Base-by-base conservation (phyloP, 2,797 vertebrate genomes). In the Onychomys leucogaster region DNA sequence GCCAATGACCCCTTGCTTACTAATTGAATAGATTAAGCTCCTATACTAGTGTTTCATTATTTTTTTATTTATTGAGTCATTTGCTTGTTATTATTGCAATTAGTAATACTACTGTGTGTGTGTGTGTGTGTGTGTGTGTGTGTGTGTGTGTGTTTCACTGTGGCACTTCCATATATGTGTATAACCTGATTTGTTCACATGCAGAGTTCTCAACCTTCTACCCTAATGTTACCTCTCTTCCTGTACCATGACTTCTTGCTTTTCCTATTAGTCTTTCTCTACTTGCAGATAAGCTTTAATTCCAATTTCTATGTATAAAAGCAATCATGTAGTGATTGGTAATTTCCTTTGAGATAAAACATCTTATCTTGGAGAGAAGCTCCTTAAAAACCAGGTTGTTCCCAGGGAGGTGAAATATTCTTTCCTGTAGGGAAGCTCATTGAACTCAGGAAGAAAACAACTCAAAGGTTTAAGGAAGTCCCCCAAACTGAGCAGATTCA, bases 11-110 rank as follows among this genome's bases (percentile, higher is more conserved):
- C 29, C 43, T 94, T 90, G n/a, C 61, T 93, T 25, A 82, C 21
- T 41, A 63, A 90, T 17, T 73, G 16, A 93, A 41, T 85, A 94
- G 92, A 82, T 63, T 75, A 95, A 94, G 49, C 21, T 85, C 23
- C 69, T 55, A 21, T 46, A 77, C 41, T 6, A 25, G 8, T 49
- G 71, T 61, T 80, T 12, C 21, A 41, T 46, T 88, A 80, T n/a
- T 69, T 25, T 69, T 89, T 49, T 61, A 76, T 14, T 76, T 76
- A 61, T 34, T 41, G 19, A n/a, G 3, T 43, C 7, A 46, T 23
- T 23, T 46, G 32, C 46, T 76, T 57, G 3, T 46, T 61, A n/a
- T 63, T 76, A 32, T 23, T 59, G 19, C 27, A 89, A 49, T 32
- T 77, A 73, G 34, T 49, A 77, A 27, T 49, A 41, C 1, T 55